These are phyloP conservation scores for Xestia xanthographa DNA, from an alignment of 2,888 invertebrate species.

Conservation along the genomic window DNA sequence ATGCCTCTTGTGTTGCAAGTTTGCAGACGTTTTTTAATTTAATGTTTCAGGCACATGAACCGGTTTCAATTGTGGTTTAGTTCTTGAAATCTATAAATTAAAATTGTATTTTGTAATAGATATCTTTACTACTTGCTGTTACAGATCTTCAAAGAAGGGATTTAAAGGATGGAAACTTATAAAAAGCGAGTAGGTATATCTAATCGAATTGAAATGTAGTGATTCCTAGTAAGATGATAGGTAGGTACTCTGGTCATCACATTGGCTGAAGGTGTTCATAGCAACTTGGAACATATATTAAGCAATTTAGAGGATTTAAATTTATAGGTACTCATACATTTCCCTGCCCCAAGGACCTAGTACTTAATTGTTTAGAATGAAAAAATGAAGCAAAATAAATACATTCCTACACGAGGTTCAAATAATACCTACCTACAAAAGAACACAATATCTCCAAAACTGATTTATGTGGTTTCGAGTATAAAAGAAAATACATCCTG, in stretches of 20 bases:
- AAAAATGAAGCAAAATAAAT: neutral
- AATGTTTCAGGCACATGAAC: neutral
- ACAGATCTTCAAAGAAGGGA: too few species aligned
- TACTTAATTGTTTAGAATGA: neutral
- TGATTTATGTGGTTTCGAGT: conserved; percentile 27
- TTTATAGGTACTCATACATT: too few species aligned
- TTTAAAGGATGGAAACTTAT: neutral
- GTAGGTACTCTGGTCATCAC: neutral
- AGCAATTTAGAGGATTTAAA: too few species aligned
- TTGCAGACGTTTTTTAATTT: neutral
- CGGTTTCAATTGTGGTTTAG: neutral
- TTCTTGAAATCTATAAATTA: neutral
- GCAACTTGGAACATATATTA: neutral
- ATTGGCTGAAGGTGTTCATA: neutral
- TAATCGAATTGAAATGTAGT: neutral
- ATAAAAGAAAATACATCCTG: conserved; percentile 23
- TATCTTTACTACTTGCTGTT: neutral
- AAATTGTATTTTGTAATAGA: neutral
- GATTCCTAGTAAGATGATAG: neutral
- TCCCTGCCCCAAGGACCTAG: neutral
- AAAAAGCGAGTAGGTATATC: neutral
- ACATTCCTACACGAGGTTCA: neutral
- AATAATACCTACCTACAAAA: conserved; percentile 1
- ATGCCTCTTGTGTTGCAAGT: neutral
- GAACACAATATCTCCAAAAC: neutral